These are phyloP conservation scores for Spilarctia lutea DNA, from an alignment of 2,888 invertebrate genomes.

Conservation along the genomic window DNA sequence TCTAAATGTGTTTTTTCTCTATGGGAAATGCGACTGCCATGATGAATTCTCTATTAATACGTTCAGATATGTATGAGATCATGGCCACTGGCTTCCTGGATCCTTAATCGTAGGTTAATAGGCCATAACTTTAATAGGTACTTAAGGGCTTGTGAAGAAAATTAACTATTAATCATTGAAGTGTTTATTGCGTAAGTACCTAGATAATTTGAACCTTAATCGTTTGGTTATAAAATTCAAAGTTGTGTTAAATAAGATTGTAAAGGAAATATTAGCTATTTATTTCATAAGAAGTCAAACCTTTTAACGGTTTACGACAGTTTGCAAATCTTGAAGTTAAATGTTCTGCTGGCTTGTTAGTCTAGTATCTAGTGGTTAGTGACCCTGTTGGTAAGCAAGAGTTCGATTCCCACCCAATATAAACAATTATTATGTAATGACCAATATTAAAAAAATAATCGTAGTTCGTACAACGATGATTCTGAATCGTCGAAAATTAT, in stretches of 20 bases:
- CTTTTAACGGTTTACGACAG: not conserved
- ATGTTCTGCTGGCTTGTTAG: not conserved
- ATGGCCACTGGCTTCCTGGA: slow-evolving; percentile 11
- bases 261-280: not conserved
- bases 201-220: not conserved
- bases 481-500: not conserved
- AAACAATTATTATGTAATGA: too few species aligned
- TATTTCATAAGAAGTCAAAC: not conserved
- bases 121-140: slow-evolving; percentile 28
- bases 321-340: not conserved
- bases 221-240: not conserved
- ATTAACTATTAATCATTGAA: slow-evolving; percentile 23
- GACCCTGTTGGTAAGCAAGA: too few species aligned
- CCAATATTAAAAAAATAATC: too few species aligned
- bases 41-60: slow-evolving; percentile 56
- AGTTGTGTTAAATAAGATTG: not conserved
- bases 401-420: not conserved
- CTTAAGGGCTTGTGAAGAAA: slow-evolving; percentile 17
- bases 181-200: slow-evolving; percentile 5
- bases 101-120: slow-evolving; percentile 30
- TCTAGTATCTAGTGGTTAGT: too few species aligned
- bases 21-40: slow-evolving; percentile 61
- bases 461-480: too few species aligned
- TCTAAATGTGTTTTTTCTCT: slow-evolving; percentile 41
- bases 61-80: slow-evolving; percentile 40